Conservation (phyloP, 2,797 vertebrate species). For the Amazona finschi region DNA sequence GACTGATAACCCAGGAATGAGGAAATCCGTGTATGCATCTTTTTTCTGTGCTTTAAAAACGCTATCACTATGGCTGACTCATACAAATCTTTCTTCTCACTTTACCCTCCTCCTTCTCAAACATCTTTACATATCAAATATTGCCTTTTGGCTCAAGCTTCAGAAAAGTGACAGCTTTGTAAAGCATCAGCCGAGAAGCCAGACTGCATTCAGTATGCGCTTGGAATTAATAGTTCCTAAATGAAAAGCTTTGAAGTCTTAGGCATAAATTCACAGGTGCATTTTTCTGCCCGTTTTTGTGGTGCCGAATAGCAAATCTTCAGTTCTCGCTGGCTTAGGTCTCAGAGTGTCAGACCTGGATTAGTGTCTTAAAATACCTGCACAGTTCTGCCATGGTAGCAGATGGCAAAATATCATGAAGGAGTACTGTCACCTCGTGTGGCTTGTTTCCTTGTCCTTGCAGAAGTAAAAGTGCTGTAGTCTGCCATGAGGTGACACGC, state of each 20-base stretch:
- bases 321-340: neutral
- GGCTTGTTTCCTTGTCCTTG: constrained; percentile 17
- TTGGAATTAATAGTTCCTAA: constrained; percentile 58
- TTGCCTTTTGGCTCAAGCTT: constrained; percentile 58
- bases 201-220: constrained; percentile 42
- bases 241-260: constrained; percentile 34
- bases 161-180: constrained; percentile 58
- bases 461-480: constrained; percentile 36
- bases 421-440: neutral
- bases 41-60: constrained; percentile 25
- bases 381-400: neutral
- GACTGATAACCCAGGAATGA: neutral
- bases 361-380: constrained; percentile 15
- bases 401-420: constrained; percentile 32
- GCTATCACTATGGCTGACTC: constrained; percentile 50
- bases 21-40: neutral
- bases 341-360: neutral
- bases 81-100: constrained; percentile 41
- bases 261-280: constrained; percentile 30
- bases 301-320: neutral
- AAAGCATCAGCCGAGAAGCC: constrained; percentile 34
- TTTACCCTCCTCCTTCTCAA: constrained; percentile 55
- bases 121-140: constrained; percentile 61
- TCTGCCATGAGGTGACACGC: constrained; percentile 24
- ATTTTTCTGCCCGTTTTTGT: neutral